A percentile compares a stretch with the other conserved stretches of the same genome.
Conservation (phyloP, 1,140 invertebrate genomes). For the Microplitis demolitor region DNA sequence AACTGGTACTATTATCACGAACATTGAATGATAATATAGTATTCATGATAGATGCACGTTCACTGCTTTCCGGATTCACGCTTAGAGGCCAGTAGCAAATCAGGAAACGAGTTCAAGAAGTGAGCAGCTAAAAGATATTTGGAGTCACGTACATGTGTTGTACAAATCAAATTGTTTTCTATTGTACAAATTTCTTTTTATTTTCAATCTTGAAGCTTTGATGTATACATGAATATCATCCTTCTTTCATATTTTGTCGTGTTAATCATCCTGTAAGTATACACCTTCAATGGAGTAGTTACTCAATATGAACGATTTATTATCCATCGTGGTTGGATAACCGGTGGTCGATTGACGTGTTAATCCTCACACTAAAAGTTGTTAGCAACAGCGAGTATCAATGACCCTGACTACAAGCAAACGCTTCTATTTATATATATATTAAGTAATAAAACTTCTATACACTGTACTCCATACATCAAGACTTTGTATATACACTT, state of each 20-base stretch:
- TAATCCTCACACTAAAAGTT: slow-evolving; percentile 13
- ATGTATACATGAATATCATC: background rate
- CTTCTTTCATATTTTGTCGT: background rate
- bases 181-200: background rate
- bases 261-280: background rate
- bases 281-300: background rate
- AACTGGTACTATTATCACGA: slow-evolving; percentile 13
- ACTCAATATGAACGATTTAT: slow-evolving; percentile 41
- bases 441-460: too few relatives aligned
- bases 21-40: slow-evolving; percentile 6
- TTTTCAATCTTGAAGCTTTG: background rate
- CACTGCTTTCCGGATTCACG: background rate
- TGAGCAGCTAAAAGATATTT: background rate
- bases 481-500: too few relatives aligned
- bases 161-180: slow-evolving; percentile 44
- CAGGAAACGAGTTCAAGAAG: background rate
- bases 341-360: slow-evolving; percentile 27
- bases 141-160: slow-evolving; percentile 9
- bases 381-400: background rate
- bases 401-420: too few relatives aligned
- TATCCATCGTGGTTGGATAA: slow-evolving; percentile 33
- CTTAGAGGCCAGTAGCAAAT: slow-evolving; percentile 3
- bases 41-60: background rate
- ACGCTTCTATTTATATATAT: too few relatives aligned
- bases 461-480: too few relatives aligned